phyloP scores from a whole-genome alignment of 2,888 invertebrate genomes.

The Helleia helle region DNA sequence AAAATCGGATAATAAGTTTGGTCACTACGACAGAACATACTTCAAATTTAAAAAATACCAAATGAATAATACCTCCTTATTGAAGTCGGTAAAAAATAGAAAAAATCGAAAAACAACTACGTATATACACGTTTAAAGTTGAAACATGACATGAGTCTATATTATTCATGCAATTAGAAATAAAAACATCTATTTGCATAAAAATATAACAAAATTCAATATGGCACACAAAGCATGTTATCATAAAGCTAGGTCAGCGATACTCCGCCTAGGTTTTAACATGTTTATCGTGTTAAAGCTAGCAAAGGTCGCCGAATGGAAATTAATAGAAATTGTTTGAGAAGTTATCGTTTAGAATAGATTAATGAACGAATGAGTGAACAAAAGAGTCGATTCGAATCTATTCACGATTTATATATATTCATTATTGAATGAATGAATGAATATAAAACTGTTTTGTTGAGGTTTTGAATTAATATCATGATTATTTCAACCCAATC shows the following conservation, averaged over 20 bases:
- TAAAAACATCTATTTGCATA: too few species aligned
- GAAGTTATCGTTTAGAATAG: not conserved
- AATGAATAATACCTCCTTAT: too few species aligned
- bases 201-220: too few species aligned
- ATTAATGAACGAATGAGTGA: constrained; percentile 3
- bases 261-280: constrained; percentile 1
- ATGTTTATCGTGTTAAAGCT: constrained; percentile 3
- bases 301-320: constrained; percentile 3
- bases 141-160: too few species aligned
- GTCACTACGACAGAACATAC: too few species aligned
- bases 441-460: not conserved
- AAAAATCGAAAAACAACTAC: too few species aligned
- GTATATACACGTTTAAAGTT: too few species aligned
- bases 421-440: not conserved
- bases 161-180: too few species aligned
- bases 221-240: not conserved
- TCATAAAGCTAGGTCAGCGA: not conserved
- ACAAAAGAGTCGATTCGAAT: constrained; percentile 1
- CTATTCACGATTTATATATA: constrained; percentile 3
- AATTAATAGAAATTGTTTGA: not conserved
- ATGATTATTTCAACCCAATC: constrained; percentile 2
- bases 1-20: too few species aligned
- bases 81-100: too few species aligned
- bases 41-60: too few species aligned
- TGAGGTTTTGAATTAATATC: not conserved